These are phyloP conservation scores for Philaethria dido DNA, from an alignment of 2,888 invertebrate genomes.

Conservation along the genomic window DNA sequence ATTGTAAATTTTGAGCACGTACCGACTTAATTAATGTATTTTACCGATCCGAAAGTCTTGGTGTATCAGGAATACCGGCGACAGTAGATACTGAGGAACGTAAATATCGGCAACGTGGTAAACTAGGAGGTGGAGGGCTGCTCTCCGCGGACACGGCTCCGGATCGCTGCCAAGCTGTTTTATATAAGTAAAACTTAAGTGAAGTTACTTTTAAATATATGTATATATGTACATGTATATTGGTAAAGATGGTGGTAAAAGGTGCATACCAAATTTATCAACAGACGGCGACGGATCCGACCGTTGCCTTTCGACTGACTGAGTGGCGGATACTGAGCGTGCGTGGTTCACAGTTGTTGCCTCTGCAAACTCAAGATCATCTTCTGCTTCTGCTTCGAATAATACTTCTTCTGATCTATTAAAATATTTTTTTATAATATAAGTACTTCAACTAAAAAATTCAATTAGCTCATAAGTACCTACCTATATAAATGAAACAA, in stretches of 20 bases:
- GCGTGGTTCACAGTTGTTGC: slow-evolving; percentile 37
- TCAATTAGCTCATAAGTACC: too few species aligned
- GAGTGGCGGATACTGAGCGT: slow-evolving; percentile 41
- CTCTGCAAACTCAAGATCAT: slow-evolving; percentile 55
- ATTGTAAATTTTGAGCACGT: slow-evolving; percentile 18
- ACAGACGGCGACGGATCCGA: slow-evolving; percentile 45
- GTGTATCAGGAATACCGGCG: slow-evolving; percentile 58
- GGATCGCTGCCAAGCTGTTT: slow-evolving; percentile 58
- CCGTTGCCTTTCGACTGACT: slow-evolving; percentile 46
- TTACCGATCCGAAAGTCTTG: slow-evolving; percentile 89
- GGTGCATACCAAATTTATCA: slow-evolving; percentile 35
- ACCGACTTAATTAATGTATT: slow-evolving; percentile 86
- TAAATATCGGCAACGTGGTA: slow-evolving; percentile 46
- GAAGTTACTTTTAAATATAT: background rate
- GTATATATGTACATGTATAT: too few species aligned
- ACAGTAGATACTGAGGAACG: slow-evolving; percentile 44
- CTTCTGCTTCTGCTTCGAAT: slow-evolving; percentile 65
- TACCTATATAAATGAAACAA: too few species aligned
- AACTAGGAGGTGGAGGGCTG: slow-evolving; percentile 56
- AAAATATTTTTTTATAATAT: background rate
- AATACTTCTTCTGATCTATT: slow-evolving; percentile 65
- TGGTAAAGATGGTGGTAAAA: background rate
- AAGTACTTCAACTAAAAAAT: background rate
- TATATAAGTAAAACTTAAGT: background rate
- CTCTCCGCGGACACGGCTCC: slow-evolving; percentile 67